These are phyloP conservation scores for Lasioglossum zephyrum DNA, from an alignment of 2,888 invertebrate genomes.

Conservation along the genomic window DNA sequence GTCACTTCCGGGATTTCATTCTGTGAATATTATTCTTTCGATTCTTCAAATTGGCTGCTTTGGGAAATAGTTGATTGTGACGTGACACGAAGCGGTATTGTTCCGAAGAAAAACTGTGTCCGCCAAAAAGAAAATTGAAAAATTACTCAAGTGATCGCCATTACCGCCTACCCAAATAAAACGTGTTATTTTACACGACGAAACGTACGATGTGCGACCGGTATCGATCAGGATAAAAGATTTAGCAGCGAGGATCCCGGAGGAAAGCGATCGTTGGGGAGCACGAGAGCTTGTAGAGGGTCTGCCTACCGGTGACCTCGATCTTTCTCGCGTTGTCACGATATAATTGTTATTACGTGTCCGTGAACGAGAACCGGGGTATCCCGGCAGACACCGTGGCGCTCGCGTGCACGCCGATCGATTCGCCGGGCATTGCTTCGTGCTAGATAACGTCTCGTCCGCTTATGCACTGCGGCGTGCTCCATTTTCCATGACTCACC, in stretches of 20 bases:
- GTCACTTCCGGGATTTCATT: background rate
- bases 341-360: constrained; percentile 61
- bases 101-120: too few species aligned
- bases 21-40: background rate
- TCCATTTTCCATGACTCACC: constrained; percentile 39
- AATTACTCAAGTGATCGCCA: too few species aligned
- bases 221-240: constrained; percentile 20
- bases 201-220: background rate
- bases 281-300: constrained; percentile 13
- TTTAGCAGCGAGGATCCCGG: constrained; percentile 5
- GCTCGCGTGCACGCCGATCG: constrained; percentile 54
- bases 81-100: too few species aligned
- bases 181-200: background rate
- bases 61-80: too few species aligned
- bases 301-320: constrained; percentile 44
- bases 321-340: constrained; percentile 43
- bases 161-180: background rate
- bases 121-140: too few species aligned
- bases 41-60: background rate
- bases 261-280: constrained; percentile 18
- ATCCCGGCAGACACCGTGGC: constrained; percentile 57
- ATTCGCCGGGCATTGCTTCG: constrained; percentile 47
- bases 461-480: constrained; percentile 21
- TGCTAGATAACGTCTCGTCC: constrained; percentile 43
- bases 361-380: constrained; percentile 35